phyloP scores from a whole-genome alignment of 35 echinoderm and acorn worm genomes.

The Lytechinus pictus region DNA sequence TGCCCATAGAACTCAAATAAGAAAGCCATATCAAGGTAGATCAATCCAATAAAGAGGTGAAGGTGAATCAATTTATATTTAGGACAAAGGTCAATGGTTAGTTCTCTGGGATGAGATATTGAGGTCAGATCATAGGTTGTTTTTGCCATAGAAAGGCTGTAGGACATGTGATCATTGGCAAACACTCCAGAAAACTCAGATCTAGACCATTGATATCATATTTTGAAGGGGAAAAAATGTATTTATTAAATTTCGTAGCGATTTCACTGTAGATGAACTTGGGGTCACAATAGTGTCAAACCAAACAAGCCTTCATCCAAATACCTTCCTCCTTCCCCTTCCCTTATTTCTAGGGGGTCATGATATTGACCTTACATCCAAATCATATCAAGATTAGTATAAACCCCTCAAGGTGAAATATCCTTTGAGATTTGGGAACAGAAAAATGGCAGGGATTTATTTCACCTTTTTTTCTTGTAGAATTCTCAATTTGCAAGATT shows the following conservation, averaged over 20 bases:
- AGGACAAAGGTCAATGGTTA: background rate
- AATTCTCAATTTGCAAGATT: no score
- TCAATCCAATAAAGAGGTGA: background rate
- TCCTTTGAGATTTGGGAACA: background rate
- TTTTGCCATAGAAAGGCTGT: background rate
- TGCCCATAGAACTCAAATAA: background rate
- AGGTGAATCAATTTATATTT: background rate
- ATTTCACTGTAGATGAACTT: background rate
- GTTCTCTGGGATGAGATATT: background rate
- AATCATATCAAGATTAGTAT: background rate
- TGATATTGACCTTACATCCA: background rate
- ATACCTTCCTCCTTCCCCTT: background rate
- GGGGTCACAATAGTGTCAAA: background rate
- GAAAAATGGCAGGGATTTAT: background rate
- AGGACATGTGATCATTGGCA: background rate
- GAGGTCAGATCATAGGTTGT: background rate
- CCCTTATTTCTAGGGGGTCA: background rate
- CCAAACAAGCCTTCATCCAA: background rate
- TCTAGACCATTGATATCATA: background rate
- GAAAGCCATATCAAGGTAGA: background rate
- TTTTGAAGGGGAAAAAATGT: background rate
- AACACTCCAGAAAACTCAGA: background rate
- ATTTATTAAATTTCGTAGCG: background rate
- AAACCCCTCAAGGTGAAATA: background rate
- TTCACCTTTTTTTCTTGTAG: background rate